Base-by-base conservation (phyloP, 2,113 vertebrate genomes). In the Psephotus haematonotus region DNA sequence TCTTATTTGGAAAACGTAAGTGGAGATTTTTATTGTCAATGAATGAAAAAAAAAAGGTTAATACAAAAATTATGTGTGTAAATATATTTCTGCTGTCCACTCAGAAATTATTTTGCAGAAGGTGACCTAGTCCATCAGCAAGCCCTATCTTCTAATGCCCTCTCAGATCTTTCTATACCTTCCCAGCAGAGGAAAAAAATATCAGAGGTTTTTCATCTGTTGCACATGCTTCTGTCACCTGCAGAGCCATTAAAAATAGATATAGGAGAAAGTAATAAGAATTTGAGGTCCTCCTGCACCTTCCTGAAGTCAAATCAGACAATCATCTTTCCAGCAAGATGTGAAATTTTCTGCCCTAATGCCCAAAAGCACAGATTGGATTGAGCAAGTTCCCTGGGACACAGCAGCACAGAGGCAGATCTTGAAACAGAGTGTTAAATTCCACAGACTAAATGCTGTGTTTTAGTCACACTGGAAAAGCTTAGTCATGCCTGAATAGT, bases 381-480 rank as follows among this genome's bases (percentile, higher is more conserved):
- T 82, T 78, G 77, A 55, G 77, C 59, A 76, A 77, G 22, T 62
- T 91, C 43, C 59, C 57, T 10, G 0, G 67, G 47, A 72, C 25
- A 52, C 13, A 39, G 49, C 28, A 89, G 72, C 44, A n/a, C 19
- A 41, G 62, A 90, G 49, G 65, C 1, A 0, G 52, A 20, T 25
- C 60, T 87, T 94, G 29, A 84, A 95, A 92, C 33, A 44, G 17
- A 60, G 23, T 79, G 35, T 85, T 93, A 85, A 91, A 77, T 82
- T 79, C 70, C 62, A 62, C 47, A 13, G 53, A 77, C 47, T 74
- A 72, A 93, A 76, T 33, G 22, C 43, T 72, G 23, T 88, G 41
- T 13, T 91, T 79, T 25, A 82, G 63, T 68, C 3, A 1, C 25
- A 11, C 9, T 92, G n/a, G 53, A 64, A 95, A 92, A 70, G 23